A percentile compares a stretch with the other conserved stretches of the same genome.
Conservation (phyloP, 2,888 invertebrate genomes). For the Ariolimax columbianus region DNA sequence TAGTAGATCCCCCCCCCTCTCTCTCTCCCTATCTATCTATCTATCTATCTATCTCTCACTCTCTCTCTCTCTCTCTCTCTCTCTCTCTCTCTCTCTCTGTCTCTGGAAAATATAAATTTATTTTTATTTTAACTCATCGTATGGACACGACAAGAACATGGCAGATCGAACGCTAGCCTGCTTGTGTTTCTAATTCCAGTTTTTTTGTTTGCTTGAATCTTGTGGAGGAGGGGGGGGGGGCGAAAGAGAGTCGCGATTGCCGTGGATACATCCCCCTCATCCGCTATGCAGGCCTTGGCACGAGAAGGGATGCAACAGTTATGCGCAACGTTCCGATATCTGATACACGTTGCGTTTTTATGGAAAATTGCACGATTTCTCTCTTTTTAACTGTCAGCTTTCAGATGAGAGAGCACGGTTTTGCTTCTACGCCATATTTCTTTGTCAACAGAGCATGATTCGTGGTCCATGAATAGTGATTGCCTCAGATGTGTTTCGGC, state of each 20-base stretch:
- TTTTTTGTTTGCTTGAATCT: neutral
- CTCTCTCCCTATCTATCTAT: too few relatives aligned
- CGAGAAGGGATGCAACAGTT: neutral
- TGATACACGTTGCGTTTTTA: neutral
- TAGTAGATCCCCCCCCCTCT: too few relatives aligned
- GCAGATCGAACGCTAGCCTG: neutral
- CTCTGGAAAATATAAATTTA: neutral
- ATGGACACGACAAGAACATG: neutral
- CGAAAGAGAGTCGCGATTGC: too few relatives aligned
- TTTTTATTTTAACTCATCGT: neutral
- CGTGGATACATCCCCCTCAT: neutral
- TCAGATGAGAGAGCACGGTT: conserved; percentile 14
- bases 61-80: too few relatives aligned
- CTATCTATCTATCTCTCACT: too few relatives aligned
- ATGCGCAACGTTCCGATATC: neutral
- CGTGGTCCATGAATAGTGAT: conserved; percentile 39
- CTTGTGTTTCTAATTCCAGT: conserved; percentile 15
- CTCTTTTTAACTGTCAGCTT: neutral
- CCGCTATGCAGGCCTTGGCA: neutral
- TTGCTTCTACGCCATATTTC: neutral
- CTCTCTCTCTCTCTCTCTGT: too few relatives aligned
- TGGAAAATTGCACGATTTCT: neutral
- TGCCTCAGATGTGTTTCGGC: conserved; percentile 30
- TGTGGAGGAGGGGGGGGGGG: neutral
- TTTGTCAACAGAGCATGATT: conserved; percentile 39